phyloP scores from a whole-genome alignment of 2,888 invertebrate species.

The Exephanes ischioxanthus region DNA sequence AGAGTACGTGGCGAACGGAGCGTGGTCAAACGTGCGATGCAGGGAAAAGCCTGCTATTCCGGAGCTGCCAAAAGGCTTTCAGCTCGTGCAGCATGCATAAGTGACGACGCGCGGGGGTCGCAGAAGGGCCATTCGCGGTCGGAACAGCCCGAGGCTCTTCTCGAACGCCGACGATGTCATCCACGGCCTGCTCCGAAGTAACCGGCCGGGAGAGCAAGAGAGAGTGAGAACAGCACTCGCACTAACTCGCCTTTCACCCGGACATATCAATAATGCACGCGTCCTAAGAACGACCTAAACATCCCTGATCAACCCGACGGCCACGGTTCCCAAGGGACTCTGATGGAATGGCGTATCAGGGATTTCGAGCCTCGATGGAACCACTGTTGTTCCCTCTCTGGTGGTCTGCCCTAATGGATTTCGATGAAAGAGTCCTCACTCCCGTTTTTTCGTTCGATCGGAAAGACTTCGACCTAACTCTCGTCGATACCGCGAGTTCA shows the following conservation, averaged over 20 bases:
- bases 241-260: slow-evolving; percentile 55
- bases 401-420: slow-evolving; percentile 63
- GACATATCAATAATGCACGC: slow-evolving; percentile 79
- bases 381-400: slow-evolving; percentile 13
- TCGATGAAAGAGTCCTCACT: slow-evolving; percentile 45
- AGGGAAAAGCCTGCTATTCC: slow-evolving; percentile 23
- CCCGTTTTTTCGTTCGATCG: neutral
- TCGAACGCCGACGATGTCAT: slow-evolving; percentile 57
- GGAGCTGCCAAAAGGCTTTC: slow-evolving; percentile 74
- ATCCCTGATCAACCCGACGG: slow-evolving; percentile 77
- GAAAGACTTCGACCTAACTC: neutral
- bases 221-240: slow-evolving; percentile 36
- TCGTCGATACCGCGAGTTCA: neutral
- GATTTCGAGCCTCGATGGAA: slow-evolving; percentile 72
- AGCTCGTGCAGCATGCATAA: slow-evolving; percentile 78
- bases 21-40: slow-evolving; percentile 29
- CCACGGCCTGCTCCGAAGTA: slow-evolving; percentile 60
- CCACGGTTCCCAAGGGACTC: slow-evolving; percentile 77
- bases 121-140: slow-evolving; percentile 78
- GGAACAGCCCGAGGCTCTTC: slow-evolving; percentile 65
- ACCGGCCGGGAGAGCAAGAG: neutral
- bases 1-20: slow-evolving; percentile 51
- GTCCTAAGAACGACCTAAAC: slow-evolving; percentile 80
- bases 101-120: slow-evolving; percentile 75
- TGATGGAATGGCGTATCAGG: slow-evolving; percentile 79